phyloP scores from a whole-genome alignment of 2,888 invertebrate genomes.

The Amphipyra berbera region DNA sequence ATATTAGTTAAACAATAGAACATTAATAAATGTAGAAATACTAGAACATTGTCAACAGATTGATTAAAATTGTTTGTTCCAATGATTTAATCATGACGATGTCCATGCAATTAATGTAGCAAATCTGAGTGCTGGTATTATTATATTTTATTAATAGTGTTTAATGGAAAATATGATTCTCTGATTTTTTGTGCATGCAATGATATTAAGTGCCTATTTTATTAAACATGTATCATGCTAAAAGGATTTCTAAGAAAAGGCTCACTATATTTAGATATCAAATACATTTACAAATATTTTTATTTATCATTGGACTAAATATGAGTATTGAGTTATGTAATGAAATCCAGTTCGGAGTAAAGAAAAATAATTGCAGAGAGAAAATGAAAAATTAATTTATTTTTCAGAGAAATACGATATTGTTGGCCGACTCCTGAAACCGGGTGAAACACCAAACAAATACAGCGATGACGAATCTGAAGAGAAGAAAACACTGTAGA shows the following conservation, averaged over 20 bases:
- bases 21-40: not conserved
- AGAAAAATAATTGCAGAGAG: not conserved
- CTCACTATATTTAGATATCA: not conserved
- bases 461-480: constrained; percentile 83
- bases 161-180: no score
- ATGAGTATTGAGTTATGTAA: not conserved
- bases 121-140: no score
- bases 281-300: not conserved
- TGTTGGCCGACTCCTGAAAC: constrained; percentile 82
- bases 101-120: no score
- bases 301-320: not conserved
- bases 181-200: no score
- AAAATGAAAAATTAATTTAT: constrained; percentile 9
- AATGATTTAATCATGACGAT: no score
- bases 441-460: constrained; percentile 79
- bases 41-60: no score
- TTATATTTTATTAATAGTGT: no score
- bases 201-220: not conserved
- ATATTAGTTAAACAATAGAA: not conserved
- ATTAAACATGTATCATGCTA: not conserved
- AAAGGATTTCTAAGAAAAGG: not conserved
- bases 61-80: no score
- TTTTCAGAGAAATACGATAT: constrained; percentile 86
- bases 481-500: constrained; percentile 80
- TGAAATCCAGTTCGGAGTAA: not conserved